These are phyloP conservation scores for Pelosia muscerda DNA, from an alignment of 2,888 invertebrate species.

Conservation along the genomic window DNA sequence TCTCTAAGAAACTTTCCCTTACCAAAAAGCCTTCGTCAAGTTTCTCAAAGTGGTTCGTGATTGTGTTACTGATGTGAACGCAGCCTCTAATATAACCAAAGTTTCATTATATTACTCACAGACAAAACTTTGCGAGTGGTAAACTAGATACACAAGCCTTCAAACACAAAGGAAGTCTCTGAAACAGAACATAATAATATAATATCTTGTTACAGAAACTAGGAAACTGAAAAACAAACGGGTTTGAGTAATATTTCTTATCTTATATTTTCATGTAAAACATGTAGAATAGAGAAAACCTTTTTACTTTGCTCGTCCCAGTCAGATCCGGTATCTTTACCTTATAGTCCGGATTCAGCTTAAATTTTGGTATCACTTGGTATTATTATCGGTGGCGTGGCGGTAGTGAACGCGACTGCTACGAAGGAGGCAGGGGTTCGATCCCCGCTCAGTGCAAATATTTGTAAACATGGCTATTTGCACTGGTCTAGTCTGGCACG, in stretches of 20 bases:
- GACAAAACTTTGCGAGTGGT: slow-evolving; percentile 41
- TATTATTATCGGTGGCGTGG: no score
- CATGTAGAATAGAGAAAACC: not conserved
- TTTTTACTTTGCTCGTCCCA: no score
- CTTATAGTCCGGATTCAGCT: no score
- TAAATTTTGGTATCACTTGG: no score
- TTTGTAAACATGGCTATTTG: no score
- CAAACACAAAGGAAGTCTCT: slow-evolving; percentile 39
- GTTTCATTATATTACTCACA: slow-evolving; percentile 52
- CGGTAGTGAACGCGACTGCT: no score
- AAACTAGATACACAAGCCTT: slow-evolving; percentile 32
- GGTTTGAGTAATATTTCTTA: not conserved
- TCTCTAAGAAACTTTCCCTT: slow-evolving; percentile 75
- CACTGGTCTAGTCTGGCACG: no score
- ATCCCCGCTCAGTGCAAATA: no score
- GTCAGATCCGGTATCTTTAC: no score
- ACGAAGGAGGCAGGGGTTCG: no score
- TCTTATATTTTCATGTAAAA: not conserved
- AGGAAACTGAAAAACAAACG: not conserved
- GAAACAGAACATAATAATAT: not conserved
- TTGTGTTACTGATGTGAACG: slow-evolving; percentile 71
- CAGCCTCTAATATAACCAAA: slow-evolving; percentile 58
- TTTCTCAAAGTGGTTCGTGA: slow-evolving; percentile 81
- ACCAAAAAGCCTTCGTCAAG: slow-evolving; percentile 83
- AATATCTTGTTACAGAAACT: not conserved